phyloP scores from a whole-genome alignment of 1,140 invertebrate genomes.

The Brachionus koreanus region DNA sequence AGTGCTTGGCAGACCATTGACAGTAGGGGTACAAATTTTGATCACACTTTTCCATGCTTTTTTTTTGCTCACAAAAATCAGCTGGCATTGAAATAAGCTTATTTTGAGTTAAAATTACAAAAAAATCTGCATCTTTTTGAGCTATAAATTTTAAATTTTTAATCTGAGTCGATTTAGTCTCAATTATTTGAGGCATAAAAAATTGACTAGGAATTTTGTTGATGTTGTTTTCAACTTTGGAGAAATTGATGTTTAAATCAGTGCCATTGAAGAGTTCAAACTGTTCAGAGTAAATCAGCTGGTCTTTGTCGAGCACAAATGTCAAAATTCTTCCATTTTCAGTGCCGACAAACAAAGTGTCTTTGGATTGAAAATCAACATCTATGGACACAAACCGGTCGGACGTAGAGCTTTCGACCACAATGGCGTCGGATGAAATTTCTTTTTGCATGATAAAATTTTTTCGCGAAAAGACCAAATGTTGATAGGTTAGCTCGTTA shows the following conservation, averaged over 20 bases:
- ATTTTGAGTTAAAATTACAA: background rate
- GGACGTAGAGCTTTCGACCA: background rate
- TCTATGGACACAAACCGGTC: slow-evolving; percentile 37
- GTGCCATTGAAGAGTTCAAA: background rate
- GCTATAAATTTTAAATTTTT: slow-evolving; percentile 13
- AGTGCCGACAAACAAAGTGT: background rate
- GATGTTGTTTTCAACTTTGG: background rate
- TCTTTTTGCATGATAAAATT: slow-evolving; percentile 42
- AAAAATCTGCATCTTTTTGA: background rate
- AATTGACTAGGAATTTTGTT: background rate
- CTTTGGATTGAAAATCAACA: slow-evolving; percentile 16
- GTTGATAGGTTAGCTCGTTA: slow-evolving; percentile 19
- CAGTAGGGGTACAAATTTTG: background rate
- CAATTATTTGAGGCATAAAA: background rate
- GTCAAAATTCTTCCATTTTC: slow-evolving; percentile 25
- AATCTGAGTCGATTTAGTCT: background rate
- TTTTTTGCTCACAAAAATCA: slow-evolving; percentile 28
- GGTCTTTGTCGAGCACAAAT: background rate
- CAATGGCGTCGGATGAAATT: slow-evolving; percentile 29
- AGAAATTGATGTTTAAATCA: background rate
- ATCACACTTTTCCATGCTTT: background rate
- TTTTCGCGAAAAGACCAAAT: slow-evolving; percentile 27
- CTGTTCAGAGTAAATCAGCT: background rate
- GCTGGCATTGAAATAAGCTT: background rate
- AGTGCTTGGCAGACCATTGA: background rate